Base-by-base conservation (phyloP, 1,140 invertebrate genomes). In the Apis florea region DNA sequence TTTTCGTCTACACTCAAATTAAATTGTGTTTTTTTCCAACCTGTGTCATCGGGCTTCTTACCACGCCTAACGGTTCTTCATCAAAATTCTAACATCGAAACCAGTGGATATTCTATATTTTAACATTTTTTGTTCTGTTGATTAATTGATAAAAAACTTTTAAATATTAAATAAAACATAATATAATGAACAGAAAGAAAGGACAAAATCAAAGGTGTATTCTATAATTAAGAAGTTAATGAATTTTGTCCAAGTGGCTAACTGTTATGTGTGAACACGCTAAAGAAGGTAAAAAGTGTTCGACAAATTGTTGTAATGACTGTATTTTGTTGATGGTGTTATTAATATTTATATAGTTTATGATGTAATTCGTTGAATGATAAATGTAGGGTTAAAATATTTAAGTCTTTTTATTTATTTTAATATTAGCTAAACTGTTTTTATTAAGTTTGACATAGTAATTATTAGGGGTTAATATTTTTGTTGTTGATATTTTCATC, bases 21-120 rank as follows among this genome's bases (percentile, higher is more conserved):
- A 47, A 21, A 24, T 47, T 24, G 19, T 40, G 12, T 56, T 54
- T 56, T 49, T 17, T 17, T 10, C 49, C 77, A 53, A 63, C 68
- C 24, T n/a, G 19, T 19, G 6, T 51, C 19, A 61, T 31, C 31
- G 67, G 56, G 21, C 13, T 17, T 51, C 76, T 58, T 53, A 71
- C 77, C 77, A 79, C 77, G 77, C 77, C 77, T 79, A 72, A 79
- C 47, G 26, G 24, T 72, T n/a, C 56, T 9, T n/a, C 26, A 58
- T 53, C 72, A 26, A 51, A 51, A 51, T 79, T 61, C 54, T n/a
- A 24, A 61, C 13, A 15, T 17, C 5, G 1, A n/a, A 8, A 15
- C 15, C 67, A n/a, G 40, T 31, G 31, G 49, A 61, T 31, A 12
- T 69, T 17, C 12, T 69, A 19, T 21, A n/a, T 70, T 70, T 40